Evolutionary conservation across 2,113 vertebrate species (phyloP), one percentile per base, ranked within the genome.

Genomic region (Catagonus wagneri): DNA sequence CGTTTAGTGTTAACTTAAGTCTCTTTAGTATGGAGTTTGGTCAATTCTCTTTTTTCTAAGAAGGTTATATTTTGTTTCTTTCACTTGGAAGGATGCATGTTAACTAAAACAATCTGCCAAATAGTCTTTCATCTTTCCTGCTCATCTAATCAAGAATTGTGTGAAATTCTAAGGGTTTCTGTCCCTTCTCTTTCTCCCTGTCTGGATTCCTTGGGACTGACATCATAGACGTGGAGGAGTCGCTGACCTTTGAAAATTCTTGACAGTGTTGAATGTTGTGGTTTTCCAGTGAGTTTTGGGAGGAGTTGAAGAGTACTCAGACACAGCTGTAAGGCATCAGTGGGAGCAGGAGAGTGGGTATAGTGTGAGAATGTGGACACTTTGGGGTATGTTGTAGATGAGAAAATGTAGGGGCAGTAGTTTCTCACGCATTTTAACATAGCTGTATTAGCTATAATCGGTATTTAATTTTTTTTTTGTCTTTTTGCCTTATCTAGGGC

Each of bases 211-310:
- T 97, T 20, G 6, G 86, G 16, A 4, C 80, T 93, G 84, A 96
- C 89, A 29, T 96, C 97, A 96, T 1, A n/a, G 68, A 92, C 52
- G 16, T 58, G 86, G 54, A 89, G 94, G 95, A 96, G 96, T 95
- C 39, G 89, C 56, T 63, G 94, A 95, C 93, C 95, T 97, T 92
- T 63, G 69, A 87, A 93, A 86, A 92, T 97, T 96, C 89, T 95
- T 87, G 60, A 27, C 83, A 29, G 88, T 44, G 39, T 14, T 58
- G 72, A 93, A 71, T 90, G 32, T 71, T 50, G 66, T 92, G 94
- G 74, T 88, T 96, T 96, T 94, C 69, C 76, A 23, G 0, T 58
- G 58, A 89, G 63, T 83, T 97, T 87, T 39, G 71, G 80, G 91
- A 78, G 91, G 90, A 85, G 20, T 74, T 86, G 44, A 52, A 93